Percentiles rank a stretch among this genome's conserved stretches.
Evolutionary conservation across 37 sponge, comb jelly and placozoan species (phyloP).

Genomic region (Theonella swinhoei): DNA sequence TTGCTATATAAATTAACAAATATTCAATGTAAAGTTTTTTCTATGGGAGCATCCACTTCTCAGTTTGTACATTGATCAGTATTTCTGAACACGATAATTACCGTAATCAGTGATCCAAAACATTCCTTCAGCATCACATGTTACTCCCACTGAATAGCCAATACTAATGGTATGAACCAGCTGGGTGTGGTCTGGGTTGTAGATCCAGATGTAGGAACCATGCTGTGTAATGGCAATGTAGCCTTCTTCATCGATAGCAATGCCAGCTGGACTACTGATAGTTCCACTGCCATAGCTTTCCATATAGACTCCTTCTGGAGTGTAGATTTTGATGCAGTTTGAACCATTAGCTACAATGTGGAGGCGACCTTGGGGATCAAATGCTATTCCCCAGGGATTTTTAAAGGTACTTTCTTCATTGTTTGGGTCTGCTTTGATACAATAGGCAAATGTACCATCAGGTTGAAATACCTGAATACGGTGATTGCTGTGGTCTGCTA

Average conservation of each 20-base stretch:
- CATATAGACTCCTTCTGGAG: constrained; percentile 24
- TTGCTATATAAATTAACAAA: too few species aligned
- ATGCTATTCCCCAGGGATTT: constrained; percentile 32
- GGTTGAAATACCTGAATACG: constrained; percentile 24
- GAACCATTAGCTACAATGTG: constrained; percentile 20
- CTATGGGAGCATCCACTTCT: too few species aligned
- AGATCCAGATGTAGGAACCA: background rate
- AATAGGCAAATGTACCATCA: constrained; percentile 28
- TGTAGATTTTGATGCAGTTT: constrained; percentile 26
- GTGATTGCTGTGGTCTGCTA: constrained; percentile 28
- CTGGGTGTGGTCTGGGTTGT: background rate
- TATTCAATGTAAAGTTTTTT: too few species aligned
- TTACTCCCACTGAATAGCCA: background rate
- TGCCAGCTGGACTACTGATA: constrained; percentile 22
- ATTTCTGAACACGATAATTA: background rate
- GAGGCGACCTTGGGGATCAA: constrained; percentile 22
- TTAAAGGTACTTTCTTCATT: background rate
- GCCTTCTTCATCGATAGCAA: constrained; percentile 36
- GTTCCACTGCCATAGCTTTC: constrained; percentile 3
- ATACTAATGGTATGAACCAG: background rate
- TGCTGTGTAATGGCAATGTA: background rate
- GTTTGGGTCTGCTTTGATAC: background rate
- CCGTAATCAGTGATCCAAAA: background rate
- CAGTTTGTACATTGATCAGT: too few species aligned
- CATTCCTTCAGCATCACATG: background rate